phyloP scores from a whole-genome alignment of 2,113 vertebrate genomes.

The Microcebus tavaratra region DNA sequence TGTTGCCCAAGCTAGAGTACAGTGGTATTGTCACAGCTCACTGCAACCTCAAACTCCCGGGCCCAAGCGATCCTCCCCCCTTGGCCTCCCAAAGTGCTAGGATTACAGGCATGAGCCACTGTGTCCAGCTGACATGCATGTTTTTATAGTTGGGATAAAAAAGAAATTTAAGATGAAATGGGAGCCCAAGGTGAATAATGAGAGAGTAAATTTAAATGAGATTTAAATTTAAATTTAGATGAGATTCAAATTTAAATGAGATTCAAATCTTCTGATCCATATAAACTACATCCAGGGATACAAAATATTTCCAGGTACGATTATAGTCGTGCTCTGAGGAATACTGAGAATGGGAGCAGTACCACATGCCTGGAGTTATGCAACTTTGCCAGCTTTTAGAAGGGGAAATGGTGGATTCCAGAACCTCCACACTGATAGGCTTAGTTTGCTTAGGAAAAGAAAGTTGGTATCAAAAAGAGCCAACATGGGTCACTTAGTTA shows the following conservation, averaged over 20 bases:
- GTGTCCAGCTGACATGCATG: background rate
- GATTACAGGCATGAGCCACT: too few relatives aligned
- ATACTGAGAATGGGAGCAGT: background rate
- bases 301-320: constrained; percentile 6
- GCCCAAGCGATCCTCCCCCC: too few relatives aligned
- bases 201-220: constrained; percentile 17
- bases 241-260: constrained; percentile 45
- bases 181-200: constrained; percentile 3
- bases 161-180: constrained; percentile 40
- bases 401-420: background rate
- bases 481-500: background rate
- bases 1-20: too few relatives aligned
- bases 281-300: background rate
- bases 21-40: too few relatives aligned
- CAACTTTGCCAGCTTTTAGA: background rate
- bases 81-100: too few relatives aligned
- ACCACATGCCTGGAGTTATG: background rate
- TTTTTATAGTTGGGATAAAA: background rate
- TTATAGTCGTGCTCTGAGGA: background rate
- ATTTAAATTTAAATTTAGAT: constrained; percentile 34
- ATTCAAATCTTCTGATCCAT: constrained; percentile 12
- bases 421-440: background rate
- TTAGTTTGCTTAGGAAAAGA: background rate
- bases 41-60: too few relatives aligned
- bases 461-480: background rate